phyloP scores from a whole-genome alignment of 2,113 vertebrate species.

The Oryzias curvinotus region DNA sequence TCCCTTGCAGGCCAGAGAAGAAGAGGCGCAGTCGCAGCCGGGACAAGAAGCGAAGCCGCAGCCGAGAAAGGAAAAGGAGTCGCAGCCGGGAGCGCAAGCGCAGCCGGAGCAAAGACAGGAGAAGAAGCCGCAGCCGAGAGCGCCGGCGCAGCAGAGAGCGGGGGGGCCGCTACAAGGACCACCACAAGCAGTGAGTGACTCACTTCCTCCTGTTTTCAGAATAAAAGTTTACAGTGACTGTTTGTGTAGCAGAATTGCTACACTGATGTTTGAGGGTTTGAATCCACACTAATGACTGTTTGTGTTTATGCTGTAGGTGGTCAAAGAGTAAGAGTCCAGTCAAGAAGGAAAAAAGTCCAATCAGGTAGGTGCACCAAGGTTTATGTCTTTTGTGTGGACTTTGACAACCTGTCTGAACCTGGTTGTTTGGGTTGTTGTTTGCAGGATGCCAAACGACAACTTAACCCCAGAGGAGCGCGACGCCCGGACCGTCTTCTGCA shows the following conservation, averaged over 20 bases:
- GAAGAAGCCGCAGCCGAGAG: constrained; percentile 68
- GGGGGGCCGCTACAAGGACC: constrained; percentile 82
- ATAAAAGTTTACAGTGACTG: neutral
- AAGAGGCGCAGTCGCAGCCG: constrained; percentile 94
- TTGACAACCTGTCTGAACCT: neutral
- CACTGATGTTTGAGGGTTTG: neutral
- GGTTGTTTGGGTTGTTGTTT: neutral
- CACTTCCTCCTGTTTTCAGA: neutral
- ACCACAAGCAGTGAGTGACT: constrained; percentile 75
- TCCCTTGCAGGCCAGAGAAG: constrained; percentile 61
- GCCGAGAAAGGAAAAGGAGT: constrained; percentile 85
- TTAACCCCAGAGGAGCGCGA: constrained; percentile 95
- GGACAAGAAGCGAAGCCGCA: constrained; percentile 87
- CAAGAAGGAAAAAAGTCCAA: constrained; percentile 86
- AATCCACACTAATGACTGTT: neutral
- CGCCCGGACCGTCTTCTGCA: constrained; percentile 94
- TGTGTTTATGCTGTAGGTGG: constrained; percentile 77
- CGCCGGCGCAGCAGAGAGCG: constrained; percentile 86
- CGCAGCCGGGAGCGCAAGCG: constrained; percentile 86
- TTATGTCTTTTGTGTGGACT: no score
- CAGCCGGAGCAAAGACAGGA: constrained; percentile 79
- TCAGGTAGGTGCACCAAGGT: constrained; percentile 76
- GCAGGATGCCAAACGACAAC: constrained; percentile 91
- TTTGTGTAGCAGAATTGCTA: no score
- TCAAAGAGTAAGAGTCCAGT: constrained; percentile 92